phyloP scores from a whole-genome alignment of 2,113 vertebrate genomes.

The Muntiacus muntjak region DNA sequence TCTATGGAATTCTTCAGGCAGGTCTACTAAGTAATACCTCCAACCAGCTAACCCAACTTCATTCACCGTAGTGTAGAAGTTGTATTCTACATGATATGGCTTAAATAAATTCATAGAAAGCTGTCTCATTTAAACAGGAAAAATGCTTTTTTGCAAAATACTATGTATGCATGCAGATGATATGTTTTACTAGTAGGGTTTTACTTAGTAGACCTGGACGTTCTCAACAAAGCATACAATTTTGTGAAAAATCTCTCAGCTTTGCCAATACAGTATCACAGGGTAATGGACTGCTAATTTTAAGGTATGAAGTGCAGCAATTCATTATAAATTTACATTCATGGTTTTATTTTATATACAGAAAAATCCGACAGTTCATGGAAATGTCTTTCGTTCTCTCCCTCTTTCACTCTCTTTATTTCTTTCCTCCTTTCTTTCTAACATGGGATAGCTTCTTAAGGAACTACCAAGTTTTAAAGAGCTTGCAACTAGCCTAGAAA shows the following conservation, averaged over 20 bases:
- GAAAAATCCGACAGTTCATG: neutral
- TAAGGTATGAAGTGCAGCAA: neutral
- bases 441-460: neutral
- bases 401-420: rapidly evolving
- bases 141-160: neutral
- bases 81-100: neutral
- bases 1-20: neutral
- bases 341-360: neutral
- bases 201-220: neutral
- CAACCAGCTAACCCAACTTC: neutral
- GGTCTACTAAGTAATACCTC: neutral
- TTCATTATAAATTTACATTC: neutral
- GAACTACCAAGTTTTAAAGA: neutral
- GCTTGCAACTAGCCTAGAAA: neutral
- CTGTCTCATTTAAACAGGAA: neutral
- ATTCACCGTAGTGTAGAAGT: neutral
- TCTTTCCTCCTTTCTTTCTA: neutral
- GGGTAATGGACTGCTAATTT: neutral
- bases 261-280: neutral
- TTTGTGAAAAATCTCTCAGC: neutral
- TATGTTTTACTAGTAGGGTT: neutral
- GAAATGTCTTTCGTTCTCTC: neutral
- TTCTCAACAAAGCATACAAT: neutral
- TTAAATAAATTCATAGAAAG: neutral
- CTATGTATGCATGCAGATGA: neutral